These are phyloP conservation scores for Brachypteracias leptosomus DNA, from an alignment of 2,113 vertebrate species.

Conservation along the genomic window DNA sequence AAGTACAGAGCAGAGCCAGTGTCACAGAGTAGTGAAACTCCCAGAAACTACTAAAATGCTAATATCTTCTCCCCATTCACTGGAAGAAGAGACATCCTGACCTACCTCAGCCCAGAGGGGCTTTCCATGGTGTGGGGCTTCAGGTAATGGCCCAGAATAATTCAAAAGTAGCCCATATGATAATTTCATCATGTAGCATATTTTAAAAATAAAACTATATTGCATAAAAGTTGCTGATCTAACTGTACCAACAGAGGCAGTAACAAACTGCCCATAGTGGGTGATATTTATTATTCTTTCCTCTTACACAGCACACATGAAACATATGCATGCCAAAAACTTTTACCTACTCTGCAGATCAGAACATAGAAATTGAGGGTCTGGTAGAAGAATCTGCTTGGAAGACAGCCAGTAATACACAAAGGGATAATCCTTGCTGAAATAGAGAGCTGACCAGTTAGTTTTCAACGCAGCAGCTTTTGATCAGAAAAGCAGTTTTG, in stretches of 20 bases:
- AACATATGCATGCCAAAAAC: not conserved
- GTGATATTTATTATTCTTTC: not conserved
- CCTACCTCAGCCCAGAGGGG: not conserved
- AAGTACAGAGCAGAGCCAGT: not conserved
- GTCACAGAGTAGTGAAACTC: not conserved
- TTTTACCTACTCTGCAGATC: not conserved
- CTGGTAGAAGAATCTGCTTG: not conserved
- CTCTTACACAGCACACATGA: not conserved
- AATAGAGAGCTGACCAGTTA: not conserved
- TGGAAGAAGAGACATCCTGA: not conserved
- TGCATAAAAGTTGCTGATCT: not conserved
- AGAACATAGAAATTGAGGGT: not conserved
- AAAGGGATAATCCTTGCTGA: not conserved
- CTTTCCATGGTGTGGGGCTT: not conserved
- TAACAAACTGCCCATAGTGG: not conserved
- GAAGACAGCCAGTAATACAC: not conserved
- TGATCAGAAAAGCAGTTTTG: not conserved
- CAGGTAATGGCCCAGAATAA: not conserved
- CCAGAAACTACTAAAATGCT: not conserved
- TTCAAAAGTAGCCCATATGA: fast-evolving
- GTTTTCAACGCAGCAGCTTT: not conserved
- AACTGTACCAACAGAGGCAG: not conserved
- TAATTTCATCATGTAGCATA: not conserved
- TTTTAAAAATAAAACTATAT: not conserved
- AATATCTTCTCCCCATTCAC: not conserved